Conservation (phyloP, 2,888 invertebrate genomes). For the Hydroisotoma schaefferi region DNA sequence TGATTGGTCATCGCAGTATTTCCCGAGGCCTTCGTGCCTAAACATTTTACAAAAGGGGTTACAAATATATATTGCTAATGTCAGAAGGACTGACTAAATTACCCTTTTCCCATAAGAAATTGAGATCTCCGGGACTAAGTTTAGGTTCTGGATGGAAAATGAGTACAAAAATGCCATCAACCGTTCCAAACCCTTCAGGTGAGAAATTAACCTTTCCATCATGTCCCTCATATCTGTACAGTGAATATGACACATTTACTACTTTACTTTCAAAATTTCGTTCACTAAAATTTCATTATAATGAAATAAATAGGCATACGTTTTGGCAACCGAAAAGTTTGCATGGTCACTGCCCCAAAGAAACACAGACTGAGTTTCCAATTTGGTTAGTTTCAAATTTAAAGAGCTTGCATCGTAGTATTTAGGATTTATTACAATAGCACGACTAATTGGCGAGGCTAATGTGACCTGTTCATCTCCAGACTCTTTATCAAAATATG, state of each 20-base stretch:
- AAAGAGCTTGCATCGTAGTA: constrained; percentile 14
- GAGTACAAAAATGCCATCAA: not conserved
- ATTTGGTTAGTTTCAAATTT: not conserved
- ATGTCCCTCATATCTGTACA: too few relatives aligned
- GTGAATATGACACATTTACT: too few relatives aligned
- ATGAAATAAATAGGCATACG: not conserved
- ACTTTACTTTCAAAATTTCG: too few relatives aligned
- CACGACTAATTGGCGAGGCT: not conserved
- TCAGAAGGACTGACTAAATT: too few relatives aligned
- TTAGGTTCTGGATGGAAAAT: not conserved
- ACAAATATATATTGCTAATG: too few relatives aligned
- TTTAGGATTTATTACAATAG: constrained; percentile 13
- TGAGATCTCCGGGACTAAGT: not conserved
- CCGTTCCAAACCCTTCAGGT: not conserved
- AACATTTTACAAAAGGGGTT: too few relatives aligned
- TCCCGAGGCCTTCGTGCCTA: too few relatives aligned
- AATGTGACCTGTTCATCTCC: not conserved
- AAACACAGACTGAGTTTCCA: not conserved
- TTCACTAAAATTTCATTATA: not conserved
- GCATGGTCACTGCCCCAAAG: constrained; percentile 17
- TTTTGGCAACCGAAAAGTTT: constrained; percentile 7
- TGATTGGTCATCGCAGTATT: too few relatives aligned
- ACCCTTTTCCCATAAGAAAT: not conserved
- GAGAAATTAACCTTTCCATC: not conserved
- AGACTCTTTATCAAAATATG: constrained; percentile 10